Percentiles rank a stretch among this genome's conserved stretches.
Conservation (phyloP, 1,140 invertebrate genomes). For the Psilanteris sp. region DNA sequence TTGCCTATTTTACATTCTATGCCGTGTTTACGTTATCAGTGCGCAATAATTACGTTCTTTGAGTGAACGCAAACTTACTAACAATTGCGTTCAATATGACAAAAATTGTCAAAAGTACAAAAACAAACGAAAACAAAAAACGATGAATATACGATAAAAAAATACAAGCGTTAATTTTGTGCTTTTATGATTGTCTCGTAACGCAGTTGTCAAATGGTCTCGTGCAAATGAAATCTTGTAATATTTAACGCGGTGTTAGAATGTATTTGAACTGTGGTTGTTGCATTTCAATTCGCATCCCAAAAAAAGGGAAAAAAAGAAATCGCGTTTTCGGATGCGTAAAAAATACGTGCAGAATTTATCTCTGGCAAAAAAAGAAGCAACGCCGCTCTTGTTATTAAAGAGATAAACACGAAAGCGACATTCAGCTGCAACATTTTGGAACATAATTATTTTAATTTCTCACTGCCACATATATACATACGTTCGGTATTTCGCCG, state of each 20-base stretch:
- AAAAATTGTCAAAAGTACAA: not conserved
- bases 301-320: too few species aligned
- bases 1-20: conserved; percentile 43
- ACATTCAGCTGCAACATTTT: too few species aligned
- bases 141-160: too few species aligned
- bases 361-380: not conserved
- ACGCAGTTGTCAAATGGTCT: not conserved
- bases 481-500: too few species aligned
- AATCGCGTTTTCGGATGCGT: conserved; percentile 20
- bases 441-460: too few species aligned
- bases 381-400: too few species aligned
- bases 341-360: not conserved
- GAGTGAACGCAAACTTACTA: conserved; percentile 14
- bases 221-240: conserved; percentile 1
- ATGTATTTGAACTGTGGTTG: conserved; percentile 2
- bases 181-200: too few species aligned
- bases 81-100: not conserved
- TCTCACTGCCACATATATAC: too few species aligned
- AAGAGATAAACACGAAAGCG: too few species aligned
- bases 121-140: too few species aligned
- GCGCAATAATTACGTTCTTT: conserved; percentile 27
- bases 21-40: conserved; percentile 23
- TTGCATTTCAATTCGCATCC: not conserved
- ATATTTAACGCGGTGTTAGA: conserved; percentile 5
- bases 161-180: too few species aligned